phyloP scores from a whole-genome alignment of 2,888 invertebrate genomes.

The Troglohyphantes excavatus region DNA sequence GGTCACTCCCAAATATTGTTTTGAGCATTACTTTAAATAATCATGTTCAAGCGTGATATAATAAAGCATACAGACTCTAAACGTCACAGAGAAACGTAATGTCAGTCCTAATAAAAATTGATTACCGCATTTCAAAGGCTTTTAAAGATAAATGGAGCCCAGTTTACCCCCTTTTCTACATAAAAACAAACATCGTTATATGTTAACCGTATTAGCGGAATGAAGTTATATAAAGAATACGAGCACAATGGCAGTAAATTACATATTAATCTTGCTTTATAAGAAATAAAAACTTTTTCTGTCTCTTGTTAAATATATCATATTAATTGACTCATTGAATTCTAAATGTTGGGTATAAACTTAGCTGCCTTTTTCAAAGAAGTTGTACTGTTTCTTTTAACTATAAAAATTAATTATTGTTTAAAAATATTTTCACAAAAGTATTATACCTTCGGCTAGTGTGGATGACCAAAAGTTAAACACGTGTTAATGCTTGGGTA shows the following conservation, averaged over 20 bases:
- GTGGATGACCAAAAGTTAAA: no score
- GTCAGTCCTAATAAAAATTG: not conserved
- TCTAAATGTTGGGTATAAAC: no score
- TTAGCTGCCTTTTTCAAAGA: no score
- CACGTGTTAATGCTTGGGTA: no score
- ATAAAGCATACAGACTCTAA: not conserved
- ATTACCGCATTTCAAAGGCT: conserved; percentile 7
- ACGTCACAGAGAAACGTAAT: not conserved
- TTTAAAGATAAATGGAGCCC: conserved; percentile 12
- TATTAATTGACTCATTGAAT: no score
- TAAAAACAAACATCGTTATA: conserved; percentile 27
- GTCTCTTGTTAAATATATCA: no score
- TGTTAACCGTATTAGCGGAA: conserved; percentile 29
- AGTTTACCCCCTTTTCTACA: conserved; percentile 1
- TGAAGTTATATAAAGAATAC: not conserved
- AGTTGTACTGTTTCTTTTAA: no score
- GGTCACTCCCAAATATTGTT: not conserved
- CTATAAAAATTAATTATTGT: no score
- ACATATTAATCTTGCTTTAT: not conserved
- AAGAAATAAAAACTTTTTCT: no score
- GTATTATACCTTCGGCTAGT: no score
- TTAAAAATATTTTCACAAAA: no score
- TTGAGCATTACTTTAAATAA: conserved; percentile 4
- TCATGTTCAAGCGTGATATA: not conserved
- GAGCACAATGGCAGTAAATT: not conserved